Conservation (phyloP, 2,113 vertebrate species). For the Hucho hucho region DNA sequence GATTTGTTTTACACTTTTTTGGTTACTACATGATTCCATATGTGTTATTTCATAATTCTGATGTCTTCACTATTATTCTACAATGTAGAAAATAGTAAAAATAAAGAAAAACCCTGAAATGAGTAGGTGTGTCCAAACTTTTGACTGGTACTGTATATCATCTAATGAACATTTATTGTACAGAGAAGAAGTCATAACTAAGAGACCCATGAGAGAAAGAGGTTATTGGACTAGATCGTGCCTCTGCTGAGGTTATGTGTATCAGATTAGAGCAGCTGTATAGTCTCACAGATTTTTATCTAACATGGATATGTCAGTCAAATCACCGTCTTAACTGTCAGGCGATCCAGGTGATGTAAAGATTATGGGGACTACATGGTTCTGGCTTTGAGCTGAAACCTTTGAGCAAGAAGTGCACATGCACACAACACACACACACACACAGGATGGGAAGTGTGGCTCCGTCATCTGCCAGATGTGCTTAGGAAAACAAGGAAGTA, state of each 20-base stretch:
- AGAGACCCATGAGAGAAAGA: no score
- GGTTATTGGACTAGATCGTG: neutral
- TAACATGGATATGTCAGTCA: slow-evolving; percentile 29
- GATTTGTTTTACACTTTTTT: no score
- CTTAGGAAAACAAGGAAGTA: slow-evolving; percentile 22
- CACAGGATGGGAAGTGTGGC: slow-evolving; percentile 38
- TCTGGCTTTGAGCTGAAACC: slow-evolving; percentile 17
- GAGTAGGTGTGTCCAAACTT: no score
- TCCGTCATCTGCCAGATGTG: slow-evolving; percentile 47
- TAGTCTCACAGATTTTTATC: slow-evolving; percentile 24
- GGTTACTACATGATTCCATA: no score
- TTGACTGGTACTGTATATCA: no score
- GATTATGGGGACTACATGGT: slow-evolving; percentile 37
- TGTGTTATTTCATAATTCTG: no score
- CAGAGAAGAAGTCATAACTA: no score
- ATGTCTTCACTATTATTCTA: no score
- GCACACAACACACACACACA: neutral
- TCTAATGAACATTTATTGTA: no score
- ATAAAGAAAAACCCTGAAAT: no score
- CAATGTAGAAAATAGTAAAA: no score
- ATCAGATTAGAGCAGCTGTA: slow-evolving; percentile 8
- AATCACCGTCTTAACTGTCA: slow-evolving; percentile 19
- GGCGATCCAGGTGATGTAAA: slow-evolving; percentile 18
- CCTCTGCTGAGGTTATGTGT: neutral
- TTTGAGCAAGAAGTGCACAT: neutral